Evolutionary conservation across 2,888 invertebrate genomes (phyloP), one percentile per base, ranked within the genome.

Genomic region (Caenorhabditis imperialis): DNA sequence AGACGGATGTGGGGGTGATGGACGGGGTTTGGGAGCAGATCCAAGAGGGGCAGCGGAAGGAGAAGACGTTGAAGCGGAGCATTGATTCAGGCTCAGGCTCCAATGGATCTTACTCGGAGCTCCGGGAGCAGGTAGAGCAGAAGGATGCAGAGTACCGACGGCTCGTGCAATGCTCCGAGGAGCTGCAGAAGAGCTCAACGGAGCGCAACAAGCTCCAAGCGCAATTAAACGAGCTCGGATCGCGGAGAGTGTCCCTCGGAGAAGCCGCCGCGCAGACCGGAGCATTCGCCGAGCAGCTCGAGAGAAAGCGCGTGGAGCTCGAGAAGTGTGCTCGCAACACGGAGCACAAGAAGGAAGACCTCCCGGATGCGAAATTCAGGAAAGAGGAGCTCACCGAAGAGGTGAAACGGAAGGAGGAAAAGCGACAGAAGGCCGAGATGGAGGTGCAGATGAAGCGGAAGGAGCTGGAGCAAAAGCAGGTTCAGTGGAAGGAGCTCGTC

Each of bases 1-100:
- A 79, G 47, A 44, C 70, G 4, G 81, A 81, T 35, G 76, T 76
- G 4, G 74, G 75, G 4, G 48, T 79, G 6, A 72, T 79, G 62
- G 76, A 81, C 44, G 33, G 54, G 18, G 50, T 60, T 10, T 55
- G 12, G 18, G 30, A 61, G 12, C 45, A 71, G 22, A 55, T 60
- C 1, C 4, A 27, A 8, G 47, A 47, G 7, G 30, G 74, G 6
- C 44, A 53, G 18, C 30, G 23, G 1, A 27, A 37, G 7, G 47
- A 14, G 10, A 33, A 25, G 0, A 16, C 58, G 33, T 18, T 2
- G 7, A 51, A 5, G 14, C 22, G 18, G n/a, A n/a, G n/a, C n/a
- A n/a, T n/a, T n/a, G n/a, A n/a, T n/a, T n/a, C 10, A 30, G 10
- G 30, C 30, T 30, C 30, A 7, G 10, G 10, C 10, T 30, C 30